A percentile compares a stretch with the other conserved stretches of the same genome.
phyloP scores from a whole-genome alignment of 2,797 vertebrate species.

The Spinus pinus region DNA sequence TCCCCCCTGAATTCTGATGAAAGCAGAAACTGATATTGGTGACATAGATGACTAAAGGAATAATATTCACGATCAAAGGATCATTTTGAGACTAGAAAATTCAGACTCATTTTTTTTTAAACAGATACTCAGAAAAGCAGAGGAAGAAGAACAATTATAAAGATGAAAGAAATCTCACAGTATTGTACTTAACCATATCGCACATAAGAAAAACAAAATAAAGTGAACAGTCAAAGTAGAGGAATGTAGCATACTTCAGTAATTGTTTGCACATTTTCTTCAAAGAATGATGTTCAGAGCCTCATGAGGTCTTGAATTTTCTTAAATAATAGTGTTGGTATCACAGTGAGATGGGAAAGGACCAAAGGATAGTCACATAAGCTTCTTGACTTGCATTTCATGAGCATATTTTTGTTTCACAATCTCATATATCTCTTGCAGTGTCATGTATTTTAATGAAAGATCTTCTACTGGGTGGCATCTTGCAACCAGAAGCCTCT shows the following conservation, averaged over 20 bases:
- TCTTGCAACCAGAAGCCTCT: neutral
- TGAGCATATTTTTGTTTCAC: neutral
- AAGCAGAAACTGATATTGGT: neutral
- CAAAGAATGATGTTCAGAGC: neutral
- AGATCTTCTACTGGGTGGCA: neutral
- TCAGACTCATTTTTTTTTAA: neutral
- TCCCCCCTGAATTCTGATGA: fast-evolving
- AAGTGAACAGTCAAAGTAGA: neutral
- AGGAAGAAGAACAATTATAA: neutral
- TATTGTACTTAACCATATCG: neutral
- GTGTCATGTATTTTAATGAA: neutral
- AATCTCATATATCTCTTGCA: neutral
- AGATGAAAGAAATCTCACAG: neutral
- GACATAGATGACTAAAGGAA: neutral
- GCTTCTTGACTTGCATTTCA: neutral
- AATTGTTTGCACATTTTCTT: neutral
- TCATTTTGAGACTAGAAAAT: neutral
- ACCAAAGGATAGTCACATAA: neutral
- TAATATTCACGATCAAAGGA: neutral
- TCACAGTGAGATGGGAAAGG: neutral
- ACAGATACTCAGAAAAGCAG: neutral
- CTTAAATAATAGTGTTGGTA: neutral
- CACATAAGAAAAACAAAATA: neutral
- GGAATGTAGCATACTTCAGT: neutral
- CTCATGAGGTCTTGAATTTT: neutral